A percentile compares a stretch with the other conserved stretches of the same genome.
phyloP scores from a whole-genome alignment of 2,888 invertebrate species.

The Elysia crispata region DNA sequence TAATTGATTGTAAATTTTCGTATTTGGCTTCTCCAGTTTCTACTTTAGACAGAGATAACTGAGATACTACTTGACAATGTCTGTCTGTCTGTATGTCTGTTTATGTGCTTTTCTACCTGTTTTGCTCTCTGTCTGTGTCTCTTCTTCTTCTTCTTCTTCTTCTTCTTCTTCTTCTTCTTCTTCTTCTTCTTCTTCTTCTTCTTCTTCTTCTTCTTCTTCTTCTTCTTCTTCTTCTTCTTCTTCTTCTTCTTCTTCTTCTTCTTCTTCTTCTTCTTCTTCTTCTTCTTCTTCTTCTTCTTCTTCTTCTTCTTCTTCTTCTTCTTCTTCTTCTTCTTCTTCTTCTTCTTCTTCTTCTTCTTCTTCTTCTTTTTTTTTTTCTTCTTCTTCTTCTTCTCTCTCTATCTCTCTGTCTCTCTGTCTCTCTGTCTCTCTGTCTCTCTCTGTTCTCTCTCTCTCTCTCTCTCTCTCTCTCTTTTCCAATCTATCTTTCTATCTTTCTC shows the following conservation, averaged over 20 bases:
- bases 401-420: conserved; percentile 11
- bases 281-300: conserved; percentile 16
- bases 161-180: background rate
- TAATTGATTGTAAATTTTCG: too few relatives aligned
- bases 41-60: too few relatives aligned
- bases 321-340: background rate
- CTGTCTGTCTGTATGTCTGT: too few relatives aligned
- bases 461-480: background rate
- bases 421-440: conserved; percentile 1
- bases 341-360: background rate
- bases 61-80: too few relatives aligned
- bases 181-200: background rate
- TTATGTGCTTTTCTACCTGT: background rate
- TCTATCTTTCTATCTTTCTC: background rate
- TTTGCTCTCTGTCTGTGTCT: background rate
- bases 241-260: conserved; percentile 11
- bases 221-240: conserved; percentile 18
- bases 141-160: too few relatives aligned
- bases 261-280: conserved; percentile 1
- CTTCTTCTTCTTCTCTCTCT: conserved; percentile 1
- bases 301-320: conserved; percentile 11
- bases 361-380: background rate
- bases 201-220: background rate
- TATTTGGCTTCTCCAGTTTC: too few relatives aligned
- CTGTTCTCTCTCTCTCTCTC: background rate